Evolutionary conservation across 2,888 invertebrate genomes (phyloP).

Genomic region (Branchellion lobata): DNA sequence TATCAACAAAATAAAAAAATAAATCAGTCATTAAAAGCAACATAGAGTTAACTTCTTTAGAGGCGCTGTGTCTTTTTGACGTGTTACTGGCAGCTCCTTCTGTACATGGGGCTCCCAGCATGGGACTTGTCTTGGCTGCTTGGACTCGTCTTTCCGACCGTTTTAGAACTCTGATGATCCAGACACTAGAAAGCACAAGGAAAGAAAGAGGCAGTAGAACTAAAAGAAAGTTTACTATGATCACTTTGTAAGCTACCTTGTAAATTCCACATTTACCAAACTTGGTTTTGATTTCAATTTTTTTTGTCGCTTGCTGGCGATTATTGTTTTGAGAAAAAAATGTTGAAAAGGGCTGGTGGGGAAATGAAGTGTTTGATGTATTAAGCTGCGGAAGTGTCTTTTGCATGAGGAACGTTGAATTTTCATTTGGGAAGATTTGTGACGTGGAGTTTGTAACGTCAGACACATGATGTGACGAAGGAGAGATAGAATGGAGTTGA

Average conservation of each 20-base stretch:
- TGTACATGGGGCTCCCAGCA: too few species aligned
- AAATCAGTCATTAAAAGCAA: too few species aligned
- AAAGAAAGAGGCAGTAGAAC: slow-evolving; percentile 49
- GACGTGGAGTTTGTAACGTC: too few species aligned
- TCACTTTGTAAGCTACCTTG: slow-evolving; percentile 51
- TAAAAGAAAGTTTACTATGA: slow-evolving; percentile 51
- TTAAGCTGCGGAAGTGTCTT: neutral
- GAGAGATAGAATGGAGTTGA: too few species aligned
- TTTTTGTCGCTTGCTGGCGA: neutral
- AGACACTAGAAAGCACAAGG: slow-evolving; percentile 49
- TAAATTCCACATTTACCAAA: slow-evolving; percentile 50
- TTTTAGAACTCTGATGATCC: slow-evolving; percentile 49
- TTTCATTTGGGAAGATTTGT: too few species aligned
- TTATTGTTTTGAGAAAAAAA: too few species aligned
- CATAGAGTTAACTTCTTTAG: slow-evolving; percentile 44
- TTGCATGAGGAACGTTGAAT: neutral
- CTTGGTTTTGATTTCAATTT: slow-evolving; percentile 43
- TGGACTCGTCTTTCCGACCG: slow-evolving; percentile 16
- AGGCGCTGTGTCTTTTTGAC: slow-evolving; percentile 36
- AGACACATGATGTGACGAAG: too few species aligned
- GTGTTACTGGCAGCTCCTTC: neutral
- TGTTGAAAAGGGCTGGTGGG: too few species aligned
- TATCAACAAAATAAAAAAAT: too few species aligned
- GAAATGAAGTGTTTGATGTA: neutral
- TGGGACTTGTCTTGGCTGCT: slow-evolving; percentile 12